Conservation (phyloP, 2,113 vertebrate genomes). For the Gobius niger region DNA sequence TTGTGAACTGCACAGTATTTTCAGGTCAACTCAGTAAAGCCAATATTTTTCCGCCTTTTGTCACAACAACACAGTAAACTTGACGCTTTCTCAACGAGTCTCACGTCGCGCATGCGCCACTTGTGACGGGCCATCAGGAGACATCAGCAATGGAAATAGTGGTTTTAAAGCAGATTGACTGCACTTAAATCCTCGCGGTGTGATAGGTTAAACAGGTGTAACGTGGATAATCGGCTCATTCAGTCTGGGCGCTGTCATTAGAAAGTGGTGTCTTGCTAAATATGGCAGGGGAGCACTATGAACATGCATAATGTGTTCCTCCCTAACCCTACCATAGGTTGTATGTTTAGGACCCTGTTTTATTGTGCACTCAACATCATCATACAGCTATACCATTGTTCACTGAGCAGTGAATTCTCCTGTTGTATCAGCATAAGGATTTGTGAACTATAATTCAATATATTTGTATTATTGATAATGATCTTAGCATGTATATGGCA, state of each 20-base stretch:
- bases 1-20: too few species aligned
- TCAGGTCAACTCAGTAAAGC: too few species aligned
- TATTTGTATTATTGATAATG: neutral
- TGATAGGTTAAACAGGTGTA: conserved; percentile 10
- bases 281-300: neutral
- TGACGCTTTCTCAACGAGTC: conserved; percentile 33
- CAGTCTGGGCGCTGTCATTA: neutral
- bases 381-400: neutral
- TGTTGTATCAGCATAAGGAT: neutral
- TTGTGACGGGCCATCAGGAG: conserved; percentile 72
- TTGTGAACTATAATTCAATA: neutral
- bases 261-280: neutral
- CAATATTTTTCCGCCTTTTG: neutral
- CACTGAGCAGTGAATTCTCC: neutral
- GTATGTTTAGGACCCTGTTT: neutral
- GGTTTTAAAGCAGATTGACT: conserved; percentile 69
- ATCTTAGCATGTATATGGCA: neutral
- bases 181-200: conserved; percentile 11
- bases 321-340: neutral
- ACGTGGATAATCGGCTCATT: too few species aligned
- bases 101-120: conserved; percentile 79
- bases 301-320: neutral
- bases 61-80: neutral
- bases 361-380: neutral
- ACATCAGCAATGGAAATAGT: conserved; percentile 56